These are phyloP conservation scores for Rotaria socialis DNA, from an alignment of 2,888 invertebrate species.

Conservation along the genomic window DNA sequence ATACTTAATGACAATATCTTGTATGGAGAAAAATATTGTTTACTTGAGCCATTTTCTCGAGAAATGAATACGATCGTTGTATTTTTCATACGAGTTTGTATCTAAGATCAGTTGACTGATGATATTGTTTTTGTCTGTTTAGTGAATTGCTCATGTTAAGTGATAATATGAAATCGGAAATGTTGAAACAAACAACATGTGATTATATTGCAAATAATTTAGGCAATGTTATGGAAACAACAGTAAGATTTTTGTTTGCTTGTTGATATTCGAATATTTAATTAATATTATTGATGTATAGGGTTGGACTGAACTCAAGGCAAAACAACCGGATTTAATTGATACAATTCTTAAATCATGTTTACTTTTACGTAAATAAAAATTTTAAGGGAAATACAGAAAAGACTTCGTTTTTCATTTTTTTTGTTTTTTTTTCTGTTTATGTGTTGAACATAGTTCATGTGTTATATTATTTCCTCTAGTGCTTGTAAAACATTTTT, in stretches of 20 bases:
- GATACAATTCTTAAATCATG: constrained; percentile 35
- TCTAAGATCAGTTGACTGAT: too few relatives aligned
- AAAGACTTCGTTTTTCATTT: neutral
- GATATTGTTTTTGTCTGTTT: neutral
- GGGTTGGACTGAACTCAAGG: constrained; percentile 21
- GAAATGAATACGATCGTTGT: too few relatives aligned
- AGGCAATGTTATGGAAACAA: constrained; percentile 30
- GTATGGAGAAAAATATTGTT: too few relatives aligned
- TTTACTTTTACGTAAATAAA: constrained; percentile 21
- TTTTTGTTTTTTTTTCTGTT: neutral
- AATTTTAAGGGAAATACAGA: neutral
- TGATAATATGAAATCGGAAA: constrained; percentile 26
- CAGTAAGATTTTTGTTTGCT: neutral
- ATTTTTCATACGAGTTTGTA: too few relatives aligned
- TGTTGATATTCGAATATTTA: neutral
- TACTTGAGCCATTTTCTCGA: too few relatives aligned
- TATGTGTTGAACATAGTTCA: constrained; percentile 26
- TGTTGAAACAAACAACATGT: constrained; percentile 33
- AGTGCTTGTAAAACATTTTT: constrained; percentile 24
- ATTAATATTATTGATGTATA: neutral
- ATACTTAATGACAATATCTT: too few relatives aligned
- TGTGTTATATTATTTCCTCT: neutral
- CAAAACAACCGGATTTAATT: constrained; percentile 23
- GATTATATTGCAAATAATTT: constrained; percentile 35
- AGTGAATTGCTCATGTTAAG: constrained; percentile 33